Evolutionary conservation across 2,888 invertebrate species (phyloP).

Genomic region (Parelbella ahira): DNA sequence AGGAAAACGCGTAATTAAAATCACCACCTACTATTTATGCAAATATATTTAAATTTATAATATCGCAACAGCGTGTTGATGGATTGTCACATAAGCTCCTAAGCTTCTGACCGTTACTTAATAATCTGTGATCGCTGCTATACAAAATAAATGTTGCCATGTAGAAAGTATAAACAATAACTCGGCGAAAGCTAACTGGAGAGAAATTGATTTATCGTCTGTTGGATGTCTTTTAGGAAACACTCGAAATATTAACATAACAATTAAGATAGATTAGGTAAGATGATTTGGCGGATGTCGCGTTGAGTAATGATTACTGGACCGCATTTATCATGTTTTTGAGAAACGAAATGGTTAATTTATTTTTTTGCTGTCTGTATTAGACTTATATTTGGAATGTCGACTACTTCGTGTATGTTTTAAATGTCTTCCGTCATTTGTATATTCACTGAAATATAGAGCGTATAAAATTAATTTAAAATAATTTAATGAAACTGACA

Average conservation of each 20-base stretch:
- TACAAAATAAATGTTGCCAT: conserved; percentile 58
- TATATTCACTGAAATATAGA: too few species aligned
- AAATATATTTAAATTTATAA: neutral
- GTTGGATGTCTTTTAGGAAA: conserved; percentile 68
- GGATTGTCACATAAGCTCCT: neutral
- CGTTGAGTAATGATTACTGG: conserved; percentile 41
- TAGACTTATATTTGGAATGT: too few species aligned
- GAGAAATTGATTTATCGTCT: conserved; percentile 77
- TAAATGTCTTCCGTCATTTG: too few species aligned
- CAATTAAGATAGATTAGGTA: conserved; percentile 71
- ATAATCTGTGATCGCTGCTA: conserved; percentile 62
- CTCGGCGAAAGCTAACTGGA: conserved; percentile 68
- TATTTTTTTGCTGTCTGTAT: too few species aligned
- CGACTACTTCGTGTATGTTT: too few species aligned
- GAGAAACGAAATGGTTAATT: conserved; percentile 8
- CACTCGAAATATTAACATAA: conserved; percentile 73
- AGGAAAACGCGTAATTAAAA: too few species aligned
- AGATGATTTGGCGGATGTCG: conserved; percentile 46
- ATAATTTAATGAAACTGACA: too few species aligned
- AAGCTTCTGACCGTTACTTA: conserved; percentile 57
- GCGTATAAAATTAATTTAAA: too few species aligned
- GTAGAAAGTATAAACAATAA: conserved; percentile 80
- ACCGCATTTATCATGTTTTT: conserved; percentile 18
- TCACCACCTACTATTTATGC: too few species aligned
- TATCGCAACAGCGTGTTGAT: neutral